A percentile compares a stretch with the other conserved stretches of the same genome.
phyloP scores from a whole-genome alignment of 2,113 vertebrate genomes.

The Poeciliopsis occidentalis region DNA sequence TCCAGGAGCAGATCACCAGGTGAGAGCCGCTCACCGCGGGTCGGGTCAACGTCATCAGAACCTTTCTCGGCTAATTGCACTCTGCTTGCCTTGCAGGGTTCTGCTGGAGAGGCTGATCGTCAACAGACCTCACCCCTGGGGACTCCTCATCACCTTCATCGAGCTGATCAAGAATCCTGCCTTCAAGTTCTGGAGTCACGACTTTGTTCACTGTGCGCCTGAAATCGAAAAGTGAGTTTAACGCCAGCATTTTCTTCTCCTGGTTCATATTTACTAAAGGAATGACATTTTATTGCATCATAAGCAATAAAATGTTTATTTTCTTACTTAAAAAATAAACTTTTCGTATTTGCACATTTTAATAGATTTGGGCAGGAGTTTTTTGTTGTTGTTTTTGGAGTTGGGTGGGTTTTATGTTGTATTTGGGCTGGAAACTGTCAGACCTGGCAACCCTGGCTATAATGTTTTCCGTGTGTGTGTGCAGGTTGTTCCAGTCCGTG shows the following conservation, averaged over 20 bases:
- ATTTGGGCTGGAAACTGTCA: too few relatives aligned
- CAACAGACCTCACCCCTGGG: slow-evolving; percentile 99
- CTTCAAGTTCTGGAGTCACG: slow-evolving; percentile 99
- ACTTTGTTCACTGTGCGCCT: slow-evolving; percentile 98
- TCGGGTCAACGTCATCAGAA: too few relatives aligned
- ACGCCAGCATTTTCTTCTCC: background rate
- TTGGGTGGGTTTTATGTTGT: too few relatives aligned
- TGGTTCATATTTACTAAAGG: too few relatives aligned
- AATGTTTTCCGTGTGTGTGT: background rate
- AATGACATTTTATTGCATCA: too few relatives aligned
- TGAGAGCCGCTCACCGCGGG: slow-evolving; percentile 9
- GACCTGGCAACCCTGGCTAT: background rate
- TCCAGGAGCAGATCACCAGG: slow-evolving; percentile 99
- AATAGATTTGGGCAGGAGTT: too few relatives aligned
- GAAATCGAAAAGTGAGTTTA: slow-evolving; percentile 96
- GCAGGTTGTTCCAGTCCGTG: slow-evolving; percentile 97
- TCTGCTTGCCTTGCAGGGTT: slow-evolving; percentile 79
- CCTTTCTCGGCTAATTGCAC: background rate
- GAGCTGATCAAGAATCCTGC: slow-evolving; percentile 99
- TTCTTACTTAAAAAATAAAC: too few relatives aligned
- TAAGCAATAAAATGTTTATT: too few relatives aligned
- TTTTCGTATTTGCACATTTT: too few relatives aligned
- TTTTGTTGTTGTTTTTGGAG: too few relatives aligned
- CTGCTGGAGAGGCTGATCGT: slow-evolving; percentile 97
- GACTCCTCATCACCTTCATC: slow-evolving; percentile 98